Percentiles rank a stretch among this genome's conserved stretches.
These are phyloP conservation scores for Pimephales promelas DNA, from an alignment of 2,113 vertebrate genomes.

Conservation along the genomic window DNA sequence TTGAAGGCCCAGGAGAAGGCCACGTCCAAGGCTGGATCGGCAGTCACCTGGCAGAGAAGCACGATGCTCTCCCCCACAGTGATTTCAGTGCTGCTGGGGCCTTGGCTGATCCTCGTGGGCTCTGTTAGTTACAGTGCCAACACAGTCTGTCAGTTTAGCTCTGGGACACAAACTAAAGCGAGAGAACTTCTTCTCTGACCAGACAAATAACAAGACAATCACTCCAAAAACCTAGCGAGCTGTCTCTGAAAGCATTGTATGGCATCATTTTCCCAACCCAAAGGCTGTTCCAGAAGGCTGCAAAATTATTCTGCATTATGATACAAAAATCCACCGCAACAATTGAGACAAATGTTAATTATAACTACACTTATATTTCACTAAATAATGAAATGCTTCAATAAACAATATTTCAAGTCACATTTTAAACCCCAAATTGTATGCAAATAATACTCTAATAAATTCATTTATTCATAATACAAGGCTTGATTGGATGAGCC, in stretches of 20 bases:
- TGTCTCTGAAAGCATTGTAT: neutral
- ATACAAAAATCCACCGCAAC: neutral
- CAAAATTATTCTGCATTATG: neutral
- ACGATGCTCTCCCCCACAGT: constrained; percentile 93
- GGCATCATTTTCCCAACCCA: neutral
- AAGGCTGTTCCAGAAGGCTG: neutral
- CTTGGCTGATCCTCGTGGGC: constrained; percentile 87
- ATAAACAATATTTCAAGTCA: neutral
- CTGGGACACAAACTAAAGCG: constrained; percentile 52
- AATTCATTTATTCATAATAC: neutral
- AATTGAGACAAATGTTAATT: neutral
- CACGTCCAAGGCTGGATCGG: constrained; percentile 86
- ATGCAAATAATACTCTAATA: neutral
- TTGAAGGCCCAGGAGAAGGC: constrained; percentile 95
- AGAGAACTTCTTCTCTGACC: neutral
- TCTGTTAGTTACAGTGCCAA: constrained; percentile 75
- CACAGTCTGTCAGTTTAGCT: constrained; percentile 27
- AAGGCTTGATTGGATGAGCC: neutral
- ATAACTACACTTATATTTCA: neutral
- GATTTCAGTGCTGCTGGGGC: constrained; percentile 91
- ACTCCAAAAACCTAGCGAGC: neutral
- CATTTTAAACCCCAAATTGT: neutral
- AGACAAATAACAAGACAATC: neutral
- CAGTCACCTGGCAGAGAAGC: constrained; percentile 90
- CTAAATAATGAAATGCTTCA: neutral